Evolutionary conservation across 2,888 invertebrate species (phyloP), one percentile per base, ranked within the genome.

Genomic region (Patella depressa): DNA sequence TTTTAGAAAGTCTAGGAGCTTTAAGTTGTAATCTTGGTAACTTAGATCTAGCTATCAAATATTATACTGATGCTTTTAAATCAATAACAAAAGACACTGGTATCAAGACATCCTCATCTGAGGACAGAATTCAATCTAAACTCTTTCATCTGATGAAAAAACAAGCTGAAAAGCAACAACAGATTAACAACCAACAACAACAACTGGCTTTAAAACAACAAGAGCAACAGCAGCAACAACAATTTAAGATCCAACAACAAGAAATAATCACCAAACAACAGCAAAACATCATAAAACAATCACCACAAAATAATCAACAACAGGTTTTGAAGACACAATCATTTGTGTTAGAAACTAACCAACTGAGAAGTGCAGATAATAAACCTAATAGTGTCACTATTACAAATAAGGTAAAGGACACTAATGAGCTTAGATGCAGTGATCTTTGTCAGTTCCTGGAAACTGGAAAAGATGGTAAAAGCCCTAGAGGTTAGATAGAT

Each of bases 1-100:
- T 84, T 9, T 75, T 80, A 9, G 87, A 87, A 75, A 85, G 86
- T 14, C 78, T 86, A 0, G 87, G 85, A 2, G 81, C 84, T 70
- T 83, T 86, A 11, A 80, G 81, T 15, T 86, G 78, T 76, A 82
- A 82, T 24, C 80, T 80, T 45, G 80, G 81, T 5, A 72, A 83
- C 11, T 29, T 79, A 7, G 72, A 80, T 15, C 75, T 78, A 17
- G 82, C 86, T 7, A 78, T 81, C 15, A 79, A 83, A 4, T 82
- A 77, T 72, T 86, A 83, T 29, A 78, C 80, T 71, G 74, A 82
- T 72, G 85, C 85, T 19, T 77, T 85, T 15, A 65, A 57, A 17
- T 65, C 72, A 54, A 14, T 79, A 5, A 71, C 70, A 55, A 24
- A 73, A n/a, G 74, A 74, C 45, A 53, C 45, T 17, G 3, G 7